Percentiles rank a stretch among this genome's conserved stretches.
These are phyloP conservation scores for Listronotus oregonensis DNA, from an alignment of 1,140 invertebrate genomes.

Conservation along the genomic window DNA sequence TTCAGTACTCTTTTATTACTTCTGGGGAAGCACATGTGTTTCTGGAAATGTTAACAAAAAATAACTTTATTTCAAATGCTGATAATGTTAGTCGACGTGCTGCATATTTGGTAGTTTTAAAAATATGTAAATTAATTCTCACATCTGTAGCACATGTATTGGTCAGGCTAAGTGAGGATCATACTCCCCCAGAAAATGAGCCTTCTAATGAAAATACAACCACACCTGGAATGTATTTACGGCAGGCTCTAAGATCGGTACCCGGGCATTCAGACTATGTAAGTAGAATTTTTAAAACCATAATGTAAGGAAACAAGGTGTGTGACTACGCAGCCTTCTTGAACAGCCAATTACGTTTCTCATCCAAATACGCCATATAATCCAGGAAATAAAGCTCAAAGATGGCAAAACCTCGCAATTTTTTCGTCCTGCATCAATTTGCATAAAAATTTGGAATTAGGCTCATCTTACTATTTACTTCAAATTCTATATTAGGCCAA, in stretches of 20 bases:
- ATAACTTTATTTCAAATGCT: slow-evolving; percentile 83
- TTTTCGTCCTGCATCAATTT: too few relatives aligned
- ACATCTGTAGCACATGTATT: slow-evolving; percentile 83
- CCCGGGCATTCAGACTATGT: slow-evolving; percentile 69
- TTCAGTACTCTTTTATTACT: slow-evolving; percentile 88
- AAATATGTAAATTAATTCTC: slow-evolving; percentile 86
- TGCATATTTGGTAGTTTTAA: slow-evolving; percentile 85
- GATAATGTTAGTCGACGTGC: slow-evolving; percentile 80
- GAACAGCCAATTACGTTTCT: too few relatives aligned
- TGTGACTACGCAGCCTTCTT: too few relatives aligned
- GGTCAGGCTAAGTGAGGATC: slow-evolving; percentile 66
- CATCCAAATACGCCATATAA: not conserved
- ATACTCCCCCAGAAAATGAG: slow-evolving; percentile 53
- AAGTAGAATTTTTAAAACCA: slow-evolving; percentile 27
- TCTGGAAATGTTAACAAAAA: slow-evolving; percentile 84
- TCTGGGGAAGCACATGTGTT: slow-evolving; percentile 82
- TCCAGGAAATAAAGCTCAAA: too few relatives aligned
- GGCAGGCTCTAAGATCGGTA: slow-evolving; percentile 72
- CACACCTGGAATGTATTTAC: slow-evolving; percentile 65
- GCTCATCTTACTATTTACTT: too few relatives aligned
- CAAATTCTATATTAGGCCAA: too few relatives aligned
- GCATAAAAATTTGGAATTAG: too few relatives aligned
- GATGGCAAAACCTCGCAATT: too few relatives aligned
- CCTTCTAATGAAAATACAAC: slow-evolving; percentile 56
- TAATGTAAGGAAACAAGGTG: too few relatives aligned